Evolutionary conservation across 1,140 invertebrate genomes (phyloP).

Genomic region (Cherax quadricarinatus): DNA sequence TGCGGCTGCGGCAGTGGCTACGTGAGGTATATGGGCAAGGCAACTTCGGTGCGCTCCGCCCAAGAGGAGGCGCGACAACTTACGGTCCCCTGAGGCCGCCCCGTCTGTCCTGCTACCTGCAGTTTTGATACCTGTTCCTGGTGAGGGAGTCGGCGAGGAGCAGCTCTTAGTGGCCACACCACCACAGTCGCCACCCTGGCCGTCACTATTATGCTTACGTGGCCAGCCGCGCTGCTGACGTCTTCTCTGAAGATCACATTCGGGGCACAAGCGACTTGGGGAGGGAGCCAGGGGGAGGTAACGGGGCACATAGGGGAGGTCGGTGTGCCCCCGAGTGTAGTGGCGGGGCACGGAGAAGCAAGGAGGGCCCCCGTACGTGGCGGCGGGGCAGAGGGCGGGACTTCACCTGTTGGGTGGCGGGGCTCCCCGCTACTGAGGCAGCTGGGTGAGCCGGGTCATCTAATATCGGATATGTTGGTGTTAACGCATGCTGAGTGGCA

Average conservation of each 20-base stretch:
- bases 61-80: conserved; percentile 52
- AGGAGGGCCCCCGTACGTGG: neutral
- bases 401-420: neutral
- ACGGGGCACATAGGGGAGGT: neutral
- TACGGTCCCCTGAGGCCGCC: conserved; percentile 43
- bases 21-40: conserved; percentile 70
- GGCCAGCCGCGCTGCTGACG: conserved; percentile 30
- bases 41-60: conserved; percentile 62
- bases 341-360: neutral
- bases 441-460: conserved; percentile 22
- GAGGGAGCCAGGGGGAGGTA: neutral
- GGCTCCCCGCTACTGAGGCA: neutral
- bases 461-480: conserved; percentile 16
- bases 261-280: conserved; percentile 35
- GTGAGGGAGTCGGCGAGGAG: conserved; percentile 12
- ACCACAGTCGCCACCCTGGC: conserved; percentile 42
- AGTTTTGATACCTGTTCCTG: conserved; percentile 17
- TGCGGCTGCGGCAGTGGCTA: conserved; percentile 33
- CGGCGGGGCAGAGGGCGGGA: neutral
- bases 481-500: conserved; percentile 39
- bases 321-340: neutral
- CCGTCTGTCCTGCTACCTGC: conserved; percentile 44
- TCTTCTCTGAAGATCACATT: conserved; percentile 48
- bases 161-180: conserved; percentile 28
- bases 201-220: conserved; percentile 45